phyloP scores from a whole-genome alignment of 2,113 vertebrate genomes.

The Malurus melanocephalus region DNA sequence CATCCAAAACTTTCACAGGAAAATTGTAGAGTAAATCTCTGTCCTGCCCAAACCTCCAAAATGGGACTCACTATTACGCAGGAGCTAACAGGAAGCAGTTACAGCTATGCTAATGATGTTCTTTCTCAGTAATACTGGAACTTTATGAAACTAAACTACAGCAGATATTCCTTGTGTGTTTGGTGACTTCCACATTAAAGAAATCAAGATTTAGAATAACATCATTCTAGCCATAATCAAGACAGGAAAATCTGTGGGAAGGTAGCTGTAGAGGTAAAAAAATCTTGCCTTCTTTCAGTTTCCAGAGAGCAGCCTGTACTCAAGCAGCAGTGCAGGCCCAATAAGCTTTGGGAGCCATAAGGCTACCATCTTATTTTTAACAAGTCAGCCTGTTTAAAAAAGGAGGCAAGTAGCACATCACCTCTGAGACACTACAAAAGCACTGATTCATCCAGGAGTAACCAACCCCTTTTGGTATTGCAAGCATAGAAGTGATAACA shows the following conservation, averaged over 20 bases:
- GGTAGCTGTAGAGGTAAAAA: not conserved
- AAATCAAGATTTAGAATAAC: not conserved
- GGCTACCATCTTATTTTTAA: not conserved
- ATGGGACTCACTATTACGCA: not conserved
- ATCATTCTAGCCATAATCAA: not conserved
- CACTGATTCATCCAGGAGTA: not conserved
- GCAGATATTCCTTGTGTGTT: not conserved
- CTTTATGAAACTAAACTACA: not conserved
- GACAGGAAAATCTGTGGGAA: not conserved
- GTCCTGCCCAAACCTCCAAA: not conserved
- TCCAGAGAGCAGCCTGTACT: not conserved
- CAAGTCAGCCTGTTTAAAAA: not conserved
- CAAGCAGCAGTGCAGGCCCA: not conserved
- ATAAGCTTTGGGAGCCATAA: not conserved
- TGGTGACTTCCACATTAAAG: not conserved
- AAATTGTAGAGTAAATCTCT: not conserved
- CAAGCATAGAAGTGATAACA: not conserved
- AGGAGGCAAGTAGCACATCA: not conserved
- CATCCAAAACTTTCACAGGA: not conserved
- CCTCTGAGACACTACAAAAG: not conserved
- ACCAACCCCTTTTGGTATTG: fast-evolving
- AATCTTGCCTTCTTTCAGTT: not conserved
- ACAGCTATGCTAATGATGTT: not conserved
- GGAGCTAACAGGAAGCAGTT: not conserved
- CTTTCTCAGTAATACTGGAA: not conserved